Evolutionary conservation across 2,888 invertebrate species (phyloP).

Genomic region (Diarsia mendica): DNA sequence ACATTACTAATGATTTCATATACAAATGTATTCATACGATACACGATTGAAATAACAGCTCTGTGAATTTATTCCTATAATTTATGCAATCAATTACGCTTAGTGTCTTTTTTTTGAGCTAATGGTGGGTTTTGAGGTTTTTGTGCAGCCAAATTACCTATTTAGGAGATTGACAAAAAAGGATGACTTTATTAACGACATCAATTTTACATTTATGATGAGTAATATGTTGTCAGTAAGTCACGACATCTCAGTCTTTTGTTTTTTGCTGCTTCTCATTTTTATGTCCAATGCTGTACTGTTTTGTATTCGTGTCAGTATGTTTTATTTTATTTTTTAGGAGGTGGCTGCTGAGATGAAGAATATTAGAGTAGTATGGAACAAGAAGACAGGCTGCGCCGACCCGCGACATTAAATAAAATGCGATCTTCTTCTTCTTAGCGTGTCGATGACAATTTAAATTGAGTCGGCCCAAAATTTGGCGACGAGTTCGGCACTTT

Average conservation of each 20-base stretch:
- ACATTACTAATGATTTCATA: slow-evolving; percentile 63
- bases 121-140: slow-evolving; percentile 25
- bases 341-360: no score
- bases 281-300: background rate
- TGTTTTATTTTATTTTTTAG: background rate
- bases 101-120: slow-evolving; percentile 12
- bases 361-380: no score
- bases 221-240: background rate
- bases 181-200: slow-evolving; percentile 21
- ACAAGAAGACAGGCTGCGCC: no score
- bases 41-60: slow-evolving; percentile 56
- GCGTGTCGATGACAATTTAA: no score
- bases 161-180: slow-evolving; percentile 39
- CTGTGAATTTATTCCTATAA: slow-evolving; percentile 43
- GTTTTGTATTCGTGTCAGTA: background rate
- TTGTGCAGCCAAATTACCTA: slow-evolving; percentile 35
- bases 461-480: no score
- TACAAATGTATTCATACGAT: slow-evolving; percentile 37
- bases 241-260: background rate
- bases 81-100: slow-evolving; percentile 36
- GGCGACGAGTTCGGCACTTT: no score
- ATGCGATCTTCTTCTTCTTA: no score
- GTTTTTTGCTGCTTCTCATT: background rate
- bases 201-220: slow-evolving; percentile 7
- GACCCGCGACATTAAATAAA: no score